Percentiles rank a stretch among this genome's conserved stretches.
Evolutionary conservation across 1,140 invertebrate genomes (phyloP).

Genomic region (Manduca sexta): DNA sequence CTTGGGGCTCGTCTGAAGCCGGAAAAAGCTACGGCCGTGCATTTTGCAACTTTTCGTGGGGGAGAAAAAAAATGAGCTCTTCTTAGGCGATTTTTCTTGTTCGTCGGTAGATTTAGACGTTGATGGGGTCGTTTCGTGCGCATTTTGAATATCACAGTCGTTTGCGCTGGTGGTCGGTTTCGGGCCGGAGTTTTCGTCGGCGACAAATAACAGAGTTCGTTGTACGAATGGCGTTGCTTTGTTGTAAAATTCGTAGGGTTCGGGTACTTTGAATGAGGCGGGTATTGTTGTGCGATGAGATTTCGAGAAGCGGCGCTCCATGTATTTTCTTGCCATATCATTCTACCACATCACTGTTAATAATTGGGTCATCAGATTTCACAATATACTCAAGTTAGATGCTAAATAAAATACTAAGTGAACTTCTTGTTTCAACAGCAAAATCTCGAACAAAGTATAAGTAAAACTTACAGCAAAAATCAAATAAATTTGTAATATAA

Average conservation of each 20-base stretch:
- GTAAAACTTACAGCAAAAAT: neutral
- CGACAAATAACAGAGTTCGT: conserved; percentile 65
- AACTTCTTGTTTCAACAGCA: conserved; percentile 11
- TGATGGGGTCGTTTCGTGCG: conserved; percentile 27
- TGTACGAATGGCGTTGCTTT: conserved; percentile 71
- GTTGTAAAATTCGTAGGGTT: conserved; percentile 67
- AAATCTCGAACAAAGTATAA: conserved; percentile 9
- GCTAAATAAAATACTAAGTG: too few relatives aligned
- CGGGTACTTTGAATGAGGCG: conserved; percentile 59
- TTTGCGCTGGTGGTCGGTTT: conserved; percentile 35
- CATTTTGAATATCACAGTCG: conserved; percentile 31
- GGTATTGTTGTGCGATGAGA: conserved; percentile 64
- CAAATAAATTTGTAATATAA: conserved; percentile 14
- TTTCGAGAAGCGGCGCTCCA: conserved; percentile 67
- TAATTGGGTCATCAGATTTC: too few relatives aligned
- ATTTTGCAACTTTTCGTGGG: conserved; percentile 68
- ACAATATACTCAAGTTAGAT: too few relatives aligned
- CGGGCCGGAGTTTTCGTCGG: conserved; percentile 56
- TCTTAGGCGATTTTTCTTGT: conserved; percentile 67
- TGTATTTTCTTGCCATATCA: conserved; percentile 72
- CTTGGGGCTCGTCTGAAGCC: conserved; percentile 66
- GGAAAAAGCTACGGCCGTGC: conserved; percentile 62
- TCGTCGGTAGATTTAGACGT: conserved; percentile 49
- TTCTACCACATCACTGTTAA: conserved; percentile 10
- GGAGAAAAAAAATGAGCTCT: conserved; percentile 69